Percentiles rank a stretch among this genome's conserved stretches.
Conservation (phyloP, 1,140 invertebrate genomes). For the Pararge aegeria region DNA sequence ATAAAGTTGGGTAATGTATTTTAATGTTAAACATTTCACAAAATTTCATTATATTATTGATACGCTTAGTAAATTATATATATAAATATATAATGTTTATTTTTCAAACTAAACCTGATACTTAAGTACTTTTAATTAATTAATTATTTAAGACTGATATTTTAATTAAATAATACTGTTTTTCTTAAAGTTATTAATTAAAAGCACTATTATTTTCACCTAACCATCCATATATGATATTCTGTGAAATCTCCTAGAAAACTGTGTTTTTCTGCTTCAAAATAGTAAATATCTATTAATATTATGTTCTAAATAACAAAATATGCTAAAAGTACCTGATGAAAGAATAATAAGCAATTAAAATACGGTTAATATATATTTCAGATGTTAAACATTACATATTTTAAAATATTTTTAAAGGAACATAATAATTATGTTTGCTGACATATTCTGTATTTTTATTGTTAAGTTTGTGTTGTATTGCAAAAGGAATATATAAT, state of each 20-base stretch:
- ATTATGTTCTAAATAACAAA: neutral
- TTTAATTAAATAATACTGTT: constrained; percentile 4
- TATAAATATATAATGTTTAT: constrained; percentile 8
- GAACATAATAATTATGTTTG: neutral
- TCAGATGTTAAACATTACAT: neutral
- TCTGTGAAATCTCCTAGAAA: too few relatives aligned
- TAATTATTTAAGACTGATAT: constrained; percentile 9
- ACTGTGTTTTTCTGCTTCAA: too few relatives aligned
- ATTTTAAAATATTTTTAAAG: neutral
- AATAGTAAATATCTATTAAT: too few relatives aligned
- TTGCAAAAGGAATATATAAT: neutral
- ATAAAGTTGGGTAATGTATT: neutral
- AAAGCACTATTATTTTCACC: neutral
- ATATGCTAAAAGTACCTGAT: constrained; percentile 4
- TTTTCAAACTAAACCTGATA: neutral
- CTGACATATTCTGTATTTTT: neutral
- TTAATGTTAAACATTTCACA: constrained; percentile 4
- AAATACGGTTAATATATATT: neutral
- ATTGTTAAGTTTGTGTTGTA: constrained; percentile 3
- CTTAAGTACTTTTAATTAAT: constrained; percentile 1
- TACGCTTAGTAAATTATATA: neutral
- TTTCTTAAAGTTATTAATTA: neutral
- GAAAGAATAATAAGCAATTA: neutral
- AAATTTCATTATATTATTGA: constrained; percentile 1
- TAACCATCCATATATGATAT: too few relatives aligned